Base-by-base conservation (phyloP, 2,797 vertebrate species). In the Champsocephalus gunnari region DNA sequence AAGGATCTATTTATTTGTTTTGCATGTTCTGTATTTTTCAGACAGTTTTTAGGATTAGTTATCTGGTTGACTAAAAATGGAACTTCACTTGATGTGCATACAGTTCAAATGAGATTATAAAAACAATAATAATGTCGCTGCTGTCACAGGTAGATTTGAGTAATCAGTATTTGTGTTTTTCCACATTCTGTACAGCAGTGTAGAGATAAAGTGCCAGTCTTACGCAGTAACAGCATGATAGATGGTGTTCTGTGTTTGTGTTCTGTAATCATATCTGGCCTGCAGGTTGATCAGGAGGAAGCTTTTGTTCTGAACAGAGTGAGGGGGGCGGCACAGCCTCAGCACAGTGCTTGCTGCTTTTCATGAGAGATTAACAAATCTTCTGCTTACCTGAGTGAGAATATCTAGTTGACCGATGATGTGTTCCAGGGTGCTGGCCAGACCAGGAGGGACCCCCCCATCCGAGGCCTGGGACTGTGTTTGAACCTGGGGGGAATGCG, bases 351-450 rank as follows among this genome's bases (percentile, higher is more conserved):
- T 58, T 64, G 70, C 73, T 71, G 60, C 71, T 78, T 82, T 82
- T 77, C 79, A 73, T 71, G 56, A 73, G 48, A 71, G 75, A 82
- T 79, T 43, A 62, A 45, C 63, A 77, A 71, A 66, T 75, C 57
- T 77, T 77, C 74, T 72, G 66, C 83, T 86, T 95, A 99, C 98
- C 97, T 98, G 97, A 71, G 97, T 99, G 72, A 99, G 96, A 88
- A 99, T 93, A 60, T 97, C 96, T 86, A 99, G 93, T 81, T 98
- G 97, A 79, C 94, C 93, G 81, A 98, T 94, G 13, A 99, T 98
- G 88, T 97, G 96, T 79, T 98, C 96, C 80, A 99, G 93, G 0
- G 97, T 96, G 89, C 77, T 95, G 68, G 96, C 76, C 21, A 99
- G 84, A 3, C 75, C 92, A 28, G 92, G 85, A 1, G 95, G 88